Percentiles rank a stretch among this genome's conserved stretches.
Conservation (phyloP, 2,113 vertebrate species). For the Oreocharis arfaki region DNA sequence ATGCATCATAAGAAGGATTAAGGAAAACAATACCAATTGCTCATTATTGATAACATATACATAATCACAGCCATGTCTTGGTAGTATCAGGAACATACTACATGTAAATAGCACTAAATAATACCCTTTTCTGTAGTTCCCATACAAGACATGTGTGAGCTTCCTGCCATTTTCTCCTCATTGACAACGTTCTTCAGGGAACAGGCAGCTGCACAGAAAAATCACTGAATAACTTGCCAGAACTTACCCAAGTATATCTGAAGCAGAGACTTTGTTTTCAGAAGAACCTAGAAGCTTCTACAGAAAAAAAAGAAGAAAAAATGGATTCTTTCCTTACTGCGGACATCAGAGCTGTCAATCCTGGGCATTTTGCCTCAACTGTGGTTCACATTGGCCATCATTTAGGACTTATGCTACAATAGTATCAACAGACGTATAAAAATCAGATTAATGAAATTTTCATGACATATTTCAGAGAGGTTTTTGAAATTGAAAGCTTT, state of each 20-base stretch:
- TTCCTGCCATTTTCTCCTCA: background rate
- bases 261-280: background rate
- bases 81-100: background rate
- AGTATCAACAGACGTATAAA: background rate
- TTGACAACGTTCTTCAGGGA: background rate
- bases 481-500: background rate
- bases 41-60: background rate
- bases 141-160: background rate
- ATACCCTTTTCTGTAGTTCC: background rate
- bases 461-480: background rate
- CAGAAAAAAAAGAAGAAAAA: background rate
- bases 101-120: background rate
- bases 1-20: background rate
- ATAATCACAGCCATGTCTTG: background rate
- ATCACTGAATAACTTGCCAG: background rate
- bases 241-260: background rate
- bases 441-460: background rate
- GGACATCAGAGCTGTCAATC: background rate
- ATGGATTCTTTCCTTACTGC: background rate
- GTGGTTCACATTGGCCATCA: rapidly evolving
- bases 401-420: background rate
- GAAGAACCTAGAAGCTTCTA: background rate
- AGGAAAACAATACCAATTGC: background rate
- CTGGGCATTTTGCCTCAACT: background rate
- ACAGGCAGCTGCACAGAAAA: background rate